phyloP scores from a whole-genome alignment of 1,140 invertebrate species.

The Drosophila miranda region DNA sequence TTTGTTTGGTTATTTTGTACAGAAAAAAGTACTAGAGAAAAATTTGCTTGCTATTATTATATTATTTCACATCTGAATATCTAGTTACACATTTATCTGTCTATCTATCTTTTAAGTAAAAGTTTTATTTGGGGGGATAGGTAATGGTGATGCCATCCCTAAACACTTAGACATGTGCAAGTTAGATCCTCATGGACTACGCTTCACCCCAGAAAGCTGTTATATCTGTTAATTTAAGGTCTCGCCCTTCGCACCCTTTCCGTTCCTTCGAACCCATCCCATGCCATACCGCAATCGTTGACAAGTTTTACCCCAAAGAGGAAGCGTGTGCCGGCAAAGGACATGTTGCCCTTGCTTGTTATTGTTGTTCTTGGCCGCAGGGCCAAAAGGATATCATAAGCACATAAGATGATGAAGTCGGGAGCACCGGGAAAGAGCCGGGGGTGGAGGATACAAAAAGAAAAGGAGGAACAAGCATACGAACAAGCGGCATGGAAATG shows the following conservation, averaged over 20 bases:
- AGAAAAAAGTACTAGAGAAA: no score
- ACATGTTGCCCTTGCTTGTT: constrained; percentile 43
- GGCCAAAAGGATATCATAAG: constrained; percentile 68
- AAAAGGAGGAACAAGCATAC: constrained; percentile 34
- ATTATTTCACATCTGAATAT: no score
- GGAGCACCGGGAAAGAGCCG: constrained; percentile 17
- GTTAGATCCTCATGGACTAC: background rate
- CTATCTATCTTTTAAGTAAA: no score
- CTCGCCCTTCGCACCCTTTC: constrained; percentile 15
- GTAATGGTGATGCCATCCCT: no score
- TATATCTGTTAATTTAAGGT: constrained; percentile 46
- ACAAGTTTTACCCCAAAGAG: constrained; percentile 47
- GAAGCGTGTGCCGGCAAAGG: constrained; percentile 56
- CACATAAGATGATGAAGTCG: constrained; percentile 57
- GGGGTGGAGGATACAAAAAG: background rate
- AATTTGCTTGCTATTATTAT: no score
- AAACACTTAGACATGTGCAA: no score
- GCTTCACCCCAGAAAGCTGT: no score
- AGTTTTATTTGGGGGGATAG: no score
- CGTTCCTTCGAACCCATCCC: constrained; percentile 13
- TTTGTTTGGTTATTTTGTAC: no score
- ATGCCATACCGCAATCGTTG: constrained; percentile 12
- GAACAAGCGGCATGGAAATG: constrained; percentile 20
- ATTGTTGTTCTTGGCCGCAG: constrained; percentile 50
- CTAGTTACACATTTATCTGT: no score